Conservation (phyloP, 35 echinoderm and acorn worm genomes). For the Stichopus chloronotus region DNA sequence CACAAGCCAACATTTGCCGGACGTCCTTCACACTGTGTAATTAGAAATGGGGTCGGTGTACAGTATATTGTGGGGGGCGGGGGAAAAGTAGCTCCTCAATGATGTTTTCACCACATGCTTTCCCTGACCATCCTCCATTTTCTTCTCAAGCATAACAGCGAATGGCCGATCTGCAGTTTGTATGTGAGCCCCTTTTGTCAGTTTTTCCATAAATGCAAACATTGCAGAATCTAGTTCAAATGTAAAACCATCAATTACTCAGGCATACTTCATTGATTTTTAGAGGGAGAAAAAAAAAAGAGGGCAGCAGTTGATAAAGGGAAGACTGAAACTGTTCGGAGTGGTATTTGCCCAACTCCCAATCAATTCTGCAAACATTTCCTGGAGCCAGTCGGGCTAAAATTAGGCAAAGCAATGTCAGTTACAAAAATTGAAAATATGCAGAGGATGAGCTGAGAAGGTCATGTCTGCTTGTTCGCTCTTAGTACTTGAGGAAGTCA, state of each 20-base stretch:
- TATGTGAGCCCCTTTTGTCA: no score
- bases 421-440: background rate
- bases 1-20: no score
- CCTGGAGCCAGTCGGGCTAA: background rate
- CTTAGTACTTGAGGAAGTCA: background rate
- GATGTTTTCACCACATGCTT: no score
- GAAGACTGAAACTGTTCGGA: background rate
- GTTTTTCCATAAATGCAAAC: background rate
- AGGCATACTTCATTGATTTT: background rate
- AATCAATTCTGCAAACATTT: constrained; percentile 1
- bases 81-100: no score
- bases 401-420: background rate
- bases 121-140: no score
- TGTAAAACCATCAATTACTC: background rate
- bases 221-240: background rate
- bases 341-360: background rate
- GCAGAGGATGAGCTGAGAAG: background rate
- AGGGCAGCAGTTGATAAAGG: background rate
- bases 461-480: background rate
- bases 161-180: no score
- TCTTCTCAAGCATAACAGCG: no score
- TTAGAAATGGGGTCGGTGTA: no score
- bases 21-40: no score
- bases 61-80: no score
- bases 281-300: background rate